phyloP scores from a whole-genome alignment of 2,888 invertebrate genomes.

The Dolichopus griseipennis region DNA sequence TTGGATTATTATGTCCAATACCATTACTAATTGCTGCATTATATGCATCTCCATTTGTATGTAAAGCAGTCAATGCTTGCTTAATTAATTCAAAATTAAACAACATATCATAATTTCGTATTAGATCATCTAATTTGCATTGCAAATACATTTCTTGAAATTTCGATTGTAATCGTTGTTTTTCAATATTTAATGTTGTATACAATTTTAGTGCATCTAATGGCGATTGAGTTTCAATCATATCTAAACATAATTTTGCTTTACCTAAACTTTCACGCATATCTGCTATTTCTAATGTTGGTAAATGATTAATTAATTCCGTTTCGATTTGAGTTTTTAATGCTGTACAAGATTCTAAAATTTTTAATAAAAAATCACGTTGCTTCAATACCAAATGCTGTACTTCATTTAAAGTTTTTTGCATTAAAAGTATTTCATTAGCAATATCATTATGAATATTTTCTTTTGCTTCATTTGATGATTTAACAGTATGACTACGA shows the following conservation, averaged over 20 bases:
- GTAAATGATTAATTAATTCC: slow-evolving; percentile 59
- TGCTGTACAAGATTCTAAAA: slow-evolving; percentile 64
- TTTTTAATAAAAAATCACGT: slow-evolving; percentile 61
- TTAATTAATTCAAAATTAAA: slow-evolving; percentile 60
- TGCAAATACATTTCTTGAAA: slow-evolving; percentile 65
- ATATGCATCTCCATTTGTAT: slow-evolving; percentile 45
- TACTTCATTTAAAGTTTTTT: slow-evolving; percentile 59
- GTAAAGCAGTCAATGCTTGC: slow-evolving; percentile 56
- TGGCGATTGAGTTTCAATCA: slow-evolving; percentile 48
- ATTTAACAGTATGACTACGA: slow-evolving; percentile 58
- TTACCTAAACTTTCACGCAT: slow-evolving; percentile 55
- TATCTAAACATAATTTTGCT: slow-evolving; percentile 51
- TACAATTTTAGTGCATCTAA: slow-evolving; percentile 54
- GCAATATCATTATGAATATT: slow-evolving; percentile 57
- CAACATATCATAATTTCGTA: slow-evolving; percentile 55
- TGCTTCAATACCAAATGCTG: slow-evolving; percentile 62
- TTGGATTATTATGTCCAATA: slow-evolving; percentile 53
- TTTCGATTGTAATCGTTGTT: slow-evolving; percentile 57
- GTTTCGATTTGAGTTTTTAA: slow-evolving; percentile 67
- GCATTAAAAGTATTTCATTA: slow-evolving; percentile 57
- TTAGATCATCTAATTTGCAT: slow-evolving; percentile 61
- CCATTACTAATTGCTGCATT: slow-evolving; percentile 21
- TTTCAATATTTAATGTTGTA: slow-evolving; percentile 53
- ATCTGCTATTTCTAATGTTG: slow-evolving; percentile 57
- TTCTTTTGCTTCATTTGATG: slow-evolving; percentile 58